Percentiles rank a stretch among this genome's conserved stretches.
These are phyloP conservation scores for Chloroclysta siterata DNA, from an alignment of 2,888 invertebrate genomes.

Conservation along the genomic window DNA sequence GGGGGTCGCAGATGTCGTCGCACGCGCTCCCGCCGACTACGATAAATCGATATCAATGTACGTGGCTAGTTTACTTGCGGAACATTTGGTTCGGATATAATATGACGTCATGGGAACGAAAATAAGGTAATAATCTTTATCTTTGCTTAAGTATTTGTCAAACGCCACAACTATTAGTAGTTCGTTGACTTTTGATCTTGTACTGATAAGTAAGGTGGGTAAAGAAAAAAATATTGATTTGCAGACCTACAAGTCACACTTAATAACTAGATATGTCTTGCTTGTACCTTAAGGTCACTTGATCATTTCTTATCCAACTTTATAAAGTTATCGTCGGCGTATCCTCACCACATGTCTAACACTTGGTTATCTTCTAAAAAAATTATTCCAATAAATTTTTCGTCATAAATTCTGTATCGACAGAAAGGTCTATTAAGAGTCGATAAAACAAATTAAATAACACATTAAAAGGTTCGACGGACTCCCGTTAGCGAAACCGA, in stretches of 20 bases:
- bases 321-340: too few species aligned
- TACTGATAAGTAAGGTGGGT: background rate
- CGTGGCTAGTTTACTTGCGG: slow-evolving; percentile 35
- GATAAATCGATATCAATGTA: slow-evolving; percentile 65
- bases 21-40: slow-evolving; percentile 58
- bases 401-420: slow-evolving; percentile 31
- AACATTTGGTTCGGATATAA: slow-evolving; percentile 36
- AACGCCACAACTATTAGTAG: background rate
- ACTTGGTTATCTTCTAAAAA: slow-evolving; percentile 25
- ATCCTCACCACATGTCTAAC: slow-evolving; percentile 7
- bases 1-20: slow-evolving; percentile 80
- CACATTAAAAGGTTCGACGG: slow-evolving; percentile 44
- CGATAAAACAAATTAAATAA: slow-evolving; percentile 50
- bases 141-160: background rate
- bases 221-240: background rate
- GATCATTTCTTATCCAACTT: too few species aligned
- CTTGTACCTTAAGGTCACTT: too few species aligned
- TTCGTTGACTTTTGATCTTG: background rate
- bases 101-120: slow-evolving; percentile 39
- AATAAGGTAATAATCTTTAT: slow-evolving; percentile 10
- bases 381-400: slow-evolving; percentile 26
- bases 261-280: background rate
- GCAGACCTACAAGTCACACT: background rate
- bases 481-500: slow-evolving; percentile 50
- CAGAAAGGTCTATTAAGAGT: slow-evolving; percentile 49